A percentile compares a stretch with the other conserved stretches of the same genome.
Evolutionary conservation across 2,797 vertebrate species (phyloP).

Genomic region (Vireo griseus): DNA sequence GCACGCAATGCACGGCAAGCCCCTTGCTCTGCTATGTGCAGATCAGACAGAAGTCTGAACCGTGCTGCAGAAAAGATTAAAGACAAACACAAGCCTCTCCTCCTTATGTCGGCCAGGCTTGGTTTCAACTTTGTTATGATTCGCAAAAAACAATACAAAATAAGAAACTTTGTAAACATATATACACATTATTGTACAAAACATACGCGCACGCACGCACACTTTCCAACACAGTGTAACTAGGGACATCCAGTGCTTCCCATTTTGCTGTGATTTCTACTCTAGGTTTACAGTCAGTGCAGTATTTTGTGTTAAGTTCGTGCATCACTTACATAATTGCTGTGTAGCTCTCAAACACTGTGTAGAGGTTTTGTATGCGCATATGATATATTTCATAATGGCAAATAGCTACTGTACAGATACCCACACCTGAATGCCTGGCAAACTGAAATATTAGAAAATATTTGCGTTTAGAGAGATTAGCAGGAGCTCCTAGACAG

Average conservation of each 20-base stretch:
- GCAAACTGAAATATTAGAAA: background rate
- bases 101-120: constrained; percentile 64
- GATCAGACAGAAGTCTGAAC: constrained; percentile 74
- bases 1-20: constrained; percentile 74
- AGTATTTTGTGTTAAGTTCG: background rate
- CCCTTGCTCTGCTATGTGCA: constrained; percentile 71
- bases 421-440: background rate
- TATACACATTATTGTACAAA: background rate
- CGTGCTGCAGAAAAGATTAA: constrained; percentile 75
- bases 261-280: background rate
- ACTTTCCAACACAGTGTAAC: background rate
- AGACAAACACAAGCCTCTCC: constrained; percentile 76
- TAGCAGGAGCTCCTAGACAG: background rate
- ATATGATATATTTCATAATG: background rate
- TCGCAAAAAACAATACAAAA: constrained; percentile 23
- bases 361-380: background rate
- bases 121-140: constrained; percentile 54
- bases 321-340: background rate
- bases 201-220: background rate
- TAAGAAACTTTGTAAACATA: constrained; percentile 2
- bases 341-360: background rate
- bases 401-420: background rate
- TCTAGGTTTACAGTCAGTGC: background rate
- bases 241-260: background rate
- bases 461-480: background rate